Evolutionary conservation across 1,140 invertebrate genomes (phyloP), one percentile per base, ranked within the genome.

Genomic region (Orchesella cincta): DNA sequence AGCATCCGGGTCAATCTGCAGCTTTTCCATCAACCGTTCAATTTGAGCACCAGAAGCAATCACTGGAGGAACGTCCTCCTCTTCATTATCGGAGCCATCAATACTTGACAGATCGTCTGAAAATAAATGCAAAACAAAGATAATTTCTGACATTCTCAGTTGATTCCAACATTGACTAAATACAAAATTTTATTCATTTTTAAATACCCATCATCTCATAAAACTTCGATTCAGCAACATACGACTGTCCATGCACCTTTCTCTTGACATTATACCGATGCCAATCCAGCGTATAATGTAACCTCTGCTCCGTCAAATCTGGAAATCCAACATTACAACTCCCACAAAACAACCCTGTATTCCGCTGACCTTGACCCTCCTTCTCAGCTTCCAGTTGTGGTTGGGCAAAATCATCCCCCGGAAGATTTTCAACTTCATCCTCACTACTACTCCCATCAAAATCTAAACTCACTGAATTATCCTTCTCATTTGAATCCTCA

Each of bases 41-140:
- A 64, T 28, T 76, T 51, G 74, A 1, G 14, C 12, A 46, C 39
- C 54, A 23, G 12, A 18, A 18, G 54, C 5, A 46, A 46, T 23
- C 62, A 29, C 62, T 33, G 31, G 28, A 26, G 54, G 3, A 18
- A 23, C 12, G 23, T 67, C 62, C 14, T 76, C 74, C 8, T 81
- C 80, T 73, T 82, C 81, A 26, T 36, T 70, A 70, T 83, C 82
- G 76, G 90, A 92, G 26, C 91, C 92, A 2, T 92, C 93, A 78
- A 92, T 90, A 86, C 92, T 93, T 1, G 92, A 93, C 54, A 92
- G 87, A 83, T 92, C 91, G 85, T 90, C 91, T 90, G 80, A 8
- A 82, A 51, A n/a, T 70, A n/a, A 67, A 34, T 74, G 35, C 36
- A 76, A 33, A 78, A 70, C 20, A 35, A 80, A 76, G 78, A 73